These are phyloP conservation scores for Mastigias papua DNA, from an alignment of 30 jellyfish, hydroid and myxozoan genomes.

Conservation along the genomic window DNA sequence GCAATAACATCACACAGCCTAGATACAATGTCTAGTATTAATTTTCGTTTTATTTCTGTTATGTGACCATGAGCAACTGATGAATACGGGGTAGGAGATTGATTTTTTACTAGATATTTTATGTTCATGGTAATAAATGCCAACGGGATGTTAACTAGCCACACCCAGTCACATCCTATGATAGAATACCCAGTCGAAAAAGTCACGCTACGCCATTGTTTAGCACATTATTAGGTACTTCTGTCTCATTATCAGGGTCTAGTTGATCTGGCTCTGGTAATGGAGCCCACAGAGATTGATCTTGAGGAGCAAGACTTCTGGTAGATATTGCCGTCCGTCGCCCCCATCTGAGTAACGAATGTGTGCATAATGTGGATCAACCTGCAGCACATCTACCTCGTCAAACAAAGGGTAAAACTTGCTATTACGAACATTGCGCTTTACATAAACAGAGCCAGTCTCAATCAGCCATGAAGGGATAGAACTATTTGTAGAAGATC, in stretches of 20 bases:
- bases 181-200: too few species aligned
- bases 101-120: too few species aligned
- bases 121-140: too few species aligned
- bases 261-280: background rate
- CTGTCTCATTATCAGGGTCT: background rate
- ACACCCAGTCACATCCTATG: too few species aligned
- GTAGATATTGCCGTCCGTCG: slow-evolving; percentile 32
- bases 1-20: too few species aligned
- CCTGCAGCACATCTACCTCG: slow-evolving; percentile 38
- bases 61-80: too few species aligned
- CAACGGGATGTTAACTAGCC: too few species aligned
- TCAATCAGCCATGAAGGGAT: slow-evolving; percentile 42
- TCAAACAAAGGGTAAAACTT: slow-evolving; percentile 42
- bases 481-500: slow-evolving; percentile 28
- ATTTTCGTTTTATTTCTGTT: too few species aligned
- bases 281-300: slow-evolving; percentile 33
- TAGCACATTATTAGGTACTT: background rate
- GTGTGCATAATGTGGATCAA: slow-evolving; percentile 30
- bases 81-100: too few species aligned
- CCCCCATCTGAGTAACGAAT: slow-evolving; percentile 34
- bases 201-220: too few species aligned
- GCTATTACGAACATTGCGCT: slow-evolving; percentile 33
- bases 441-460: slow-evolving; percentile 15
- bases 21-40: too few species aligned
- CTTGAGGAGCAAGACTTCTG: slow-evolving; percentile 48